Evolutionary conservation across 2,113 vertebrate genomes (phyloP), one percentile per base, ranked within the genome.

Genomic region (Solea solea): DNA sequence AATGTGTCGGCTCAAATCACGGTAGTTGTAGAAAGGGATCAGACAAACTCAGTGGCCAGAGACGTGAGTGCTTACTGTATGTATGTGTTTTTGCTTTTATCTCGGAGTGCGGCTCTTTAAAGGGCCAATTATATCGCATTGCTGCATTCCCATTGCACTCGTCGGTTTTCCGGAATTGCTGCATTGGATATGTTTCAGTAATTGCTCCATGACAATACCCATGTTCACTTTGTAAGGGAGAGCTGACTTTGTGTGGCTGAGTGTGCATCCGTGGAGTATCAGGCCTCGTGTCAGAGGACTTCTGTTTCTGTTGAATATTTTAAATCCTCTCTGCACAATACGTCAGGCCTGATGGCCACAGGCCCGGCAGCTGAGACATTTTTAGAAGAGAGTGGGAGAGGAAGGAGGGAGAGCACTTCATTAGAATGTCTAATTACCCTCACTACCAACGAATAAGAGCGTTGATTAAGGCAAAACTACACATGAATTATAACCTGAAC

Each of bases 401-500:
- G 72, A 87, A 89, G 85, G 65, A 63, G 76, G 71, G 83, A 85
- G 81, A 90, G 86, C 76, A 76, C 90, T 87, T 94, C 89, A 92
- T 93, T 94, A 92, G 86, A 93, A 90, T 93, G 90, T 90, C 83
- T 94, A 93, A 94, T 94, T 92, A 93, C 82, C 89, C 86, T 75
- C 73, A 61, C 63, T 63, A 69, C 81, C 72, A 79, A 73, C 56
- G 57, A 84, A 89, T 82, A 90, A 64, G 86, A 91, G 76, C 61
- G 64, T 84, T 93, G 91, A 92, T 92, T 92, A 91, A 92, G 92
- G 86, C 89, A 84, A 83, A 73, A 71, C 85, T 64, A 69, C 45
- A 54, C 84, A 90, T 90, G 85, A 87, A 89, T 90, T 86, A 86
- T 80, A 71, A 78, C 81, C 82, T 64, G 66, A 75, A 62, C 82